A percentile compares a stretch with the other conserved stretches of the same genome.
These are phyloP conservation scores for Chrysocyon brachyurus DNA, from an alignment of 2,797 vertebrate species.

Conservation along the genomic window DNA sequence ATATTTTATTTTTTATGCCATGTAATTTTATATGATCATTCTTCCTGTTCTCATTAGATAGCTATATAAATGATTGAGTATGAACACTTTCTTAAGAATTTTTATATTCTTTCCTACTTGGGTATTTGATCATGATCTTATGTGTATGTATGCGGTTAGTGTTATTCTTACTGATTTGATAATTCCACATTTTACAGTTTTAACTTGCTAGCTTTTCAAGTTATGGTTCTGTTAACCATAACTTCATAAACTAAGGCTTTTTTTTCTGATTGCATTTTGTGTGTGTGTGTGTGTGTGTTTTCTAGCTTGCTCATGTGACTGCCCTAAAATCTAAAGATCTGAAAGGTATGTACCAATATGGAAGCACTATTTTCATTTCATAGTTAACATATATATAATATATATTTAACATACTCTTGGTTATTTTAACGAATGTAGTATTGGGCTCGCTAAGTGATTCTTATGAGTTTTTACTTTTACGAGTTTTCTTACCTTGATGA, in stretches of 20 bases:
- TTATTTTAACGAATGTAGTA: conserved; percentile 22
- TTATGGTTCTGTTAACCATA: conserved; percentile 17
- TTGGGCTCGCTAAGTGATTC: conserved; percentile 22
- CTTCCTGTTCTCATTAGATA: conserved; percentile 1
- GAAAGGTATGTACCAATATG: conserved; percentile 92
- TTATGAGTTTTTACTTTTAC: neutral
- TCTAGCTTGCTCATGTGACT: conserved; percentile 93
- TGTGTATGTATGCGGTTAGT: neutral
- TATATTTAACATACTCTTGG: neutral
- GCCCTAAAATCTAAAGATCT: conserved; percentile 93
- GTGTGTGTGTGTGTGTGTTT: conserved; percentile 70
- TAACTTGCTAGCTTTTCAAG: conserved; percentile 36
- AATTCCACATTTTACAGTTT: conserved; percentile 36
- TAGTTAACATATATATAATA: neutral
- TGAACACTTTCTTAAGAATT: conserved; percentile 22
- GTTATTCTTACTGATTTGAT: conserved; percentile 52
- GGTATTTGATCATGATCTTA: conserved; percentile 35
- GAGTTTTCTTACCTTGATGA: conserved; percentile 30
- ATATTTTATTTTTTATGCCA: neutral
- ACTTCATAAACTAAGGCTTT: conserved; percentile 8
- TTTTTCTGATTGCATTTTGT: conserved; percentile 54
- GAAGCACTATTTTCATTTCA: conserved; percentile 51
- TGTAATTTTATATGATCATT: conserved; percentile 6
- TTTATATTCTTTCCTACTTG: conserved; percentile 15
- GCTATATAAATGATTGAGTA: conserved; percentile 56